Percentiles rank a stretch among this genome's conserved stretches.
phyloP scores from a whole-genome alignment of 1,140 invertebrate species.

The Drosophila kurseongensis region DNA sequence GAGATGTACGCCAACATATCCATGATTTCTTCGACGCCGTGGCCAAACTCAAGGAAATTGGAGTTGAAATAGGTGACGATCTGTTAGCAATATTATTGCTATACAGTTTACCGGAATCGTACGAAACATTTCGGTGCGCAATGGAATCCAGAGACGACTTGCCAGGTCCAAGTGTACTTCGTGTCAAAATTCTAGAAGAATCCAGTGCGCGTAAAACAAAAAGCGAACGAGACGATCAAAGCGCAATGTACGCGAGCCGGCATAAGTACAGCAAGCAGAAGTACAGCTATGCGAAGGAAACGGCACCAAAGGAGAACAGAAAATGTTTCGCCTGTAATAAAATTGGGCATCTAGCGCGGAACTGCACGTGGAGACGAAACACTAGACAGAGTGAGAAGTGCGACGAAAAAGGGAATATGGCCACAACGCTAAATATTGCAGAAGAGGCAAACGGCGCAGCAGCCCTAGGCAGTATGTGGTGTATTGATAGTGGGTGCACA shows the following conservation, averaged over 20 bases:
- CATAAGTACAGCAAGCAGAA: not conserved
- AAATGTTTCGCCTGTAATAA: not conserved
- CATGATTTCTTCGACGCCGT: too few species aligned
- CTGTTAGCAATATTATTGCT: not conserved
- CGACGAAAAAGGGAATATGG: not conserved
- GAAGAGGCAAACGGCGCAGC: not conserved
- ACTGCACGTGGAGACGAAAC: not conserved
- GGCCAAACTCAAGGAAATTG: too few species aligned
- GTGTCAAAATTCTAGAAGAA: too few species aligned
- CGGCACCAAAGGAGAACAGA: not conserved
- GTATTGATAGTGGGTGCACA: not conserved
- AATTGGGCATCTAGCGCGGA: not conserved
- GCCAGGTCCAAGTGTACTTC: not conserved
- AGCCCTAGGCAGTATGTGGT: not conserved
- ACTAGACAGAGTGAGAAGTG: not conserved
- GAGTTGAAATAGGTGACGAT: too few species aligned
- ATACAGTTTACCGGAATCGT: too few species aligned
- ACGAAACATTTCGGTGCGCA: not conserved
- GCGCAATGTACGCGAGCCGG: too few species aligned
- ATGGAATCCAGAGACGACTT: not conserved
- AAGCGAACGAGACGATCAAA: too few species aligned
- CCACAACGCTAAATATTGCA: not conserved
- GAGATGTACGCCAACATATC: too few species aligned
- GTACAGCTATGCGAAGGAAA: not conserved
- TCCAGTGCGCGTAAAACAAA: too few species aligned